These are phyloP conservation scores for Myotis brandtii DNA, from an alignment of 2,113 vertebrate genomes.

Conservation along the genomic window DNA sequence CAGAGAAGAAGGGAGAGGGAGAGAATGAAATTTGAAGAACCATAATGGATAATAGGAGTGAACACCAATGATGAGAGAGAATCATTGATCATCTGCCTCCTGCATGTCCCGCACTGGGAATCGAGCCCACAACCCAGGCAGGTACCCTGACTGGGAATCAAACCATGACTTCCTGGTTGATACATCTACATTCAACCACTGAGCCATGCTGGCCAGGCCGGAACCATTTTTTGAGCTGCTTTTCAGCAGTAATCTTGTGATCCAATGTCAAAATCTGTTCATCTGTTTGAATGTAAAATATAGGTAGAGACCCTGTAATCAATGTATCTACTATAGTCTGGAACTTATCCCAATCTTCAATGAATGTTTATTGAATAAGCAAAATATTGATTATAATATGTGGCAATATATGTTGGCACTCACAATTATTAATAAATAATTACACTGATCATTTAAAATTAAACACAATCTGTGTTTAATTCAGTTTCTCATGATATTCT, in stretches of 20 bases:
- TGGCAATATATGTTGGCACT: not conserved
- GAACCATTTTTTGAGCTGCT: not conserved
- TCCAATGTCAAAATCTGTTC: not conserved
- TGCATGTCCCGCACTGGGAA: no score
- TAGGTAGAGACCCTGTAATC: not conserved
- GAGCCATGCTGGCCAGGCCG: no score
- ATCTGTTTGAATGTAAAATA: not conserved
- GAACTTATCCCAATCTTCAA: not conserved
- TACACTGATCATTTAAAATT: not conserved
- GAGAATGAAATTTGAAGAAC: no score
- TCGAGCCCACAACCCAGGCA: no score
- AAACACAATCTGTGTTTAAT: not conserved
- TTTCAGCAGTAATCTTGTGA: not conserved
- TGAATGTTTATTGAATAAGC: not conserved
- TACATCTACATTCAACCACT: fast-evolving
- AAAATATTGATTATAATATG: not conserved
- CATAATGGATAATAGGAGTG: no score
- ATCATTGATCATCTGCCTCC: no score
- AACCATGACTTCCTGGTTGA: no score
- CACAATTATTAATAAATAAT: not conserved
- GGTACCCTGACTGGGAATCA: no score
- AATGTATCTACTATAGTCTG: not conserved
- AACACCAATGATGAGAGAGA: no score
- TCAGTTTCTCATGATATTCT: not conserved
- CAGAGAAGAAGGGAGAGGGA: no score